Percentiles rank a stretch among this genome's conserved stretches.
Evolutionary conservation across 1,140 invertebrate species (phyloP).

Genomic region (Bradysia coprophila): DNA sequence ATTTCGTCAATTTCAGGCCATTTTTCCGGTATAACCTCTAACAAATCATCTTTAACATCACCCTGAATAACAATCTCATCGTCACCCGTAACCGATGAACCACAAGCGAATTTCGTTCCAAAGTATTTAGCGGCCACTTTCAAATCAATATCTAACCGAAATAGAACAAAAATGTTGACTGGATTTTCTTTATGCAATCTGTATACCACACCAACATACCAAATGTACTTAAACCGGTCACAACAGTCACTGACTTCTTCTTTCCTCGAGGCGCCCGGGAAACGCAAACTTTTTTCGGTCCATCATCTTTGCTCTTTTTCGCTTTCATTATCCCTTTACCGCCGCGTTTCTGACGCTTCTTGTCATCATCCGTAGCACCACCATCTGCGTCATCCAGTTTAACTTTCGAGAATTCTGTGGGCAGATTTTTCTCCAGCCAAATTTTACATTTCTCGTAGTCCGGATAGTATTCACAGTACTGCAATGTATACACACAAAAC

Average conservation of each 20-base stretch:
- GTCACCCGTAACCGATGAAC: constrained; percentile 93
- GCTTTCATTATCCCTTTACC: constrained; percentile 77
- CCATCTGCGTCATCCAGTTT: constrained; percentile 34
- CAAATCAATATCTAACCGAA: constrained; percentile 72
- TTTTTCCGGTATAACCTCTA: constrained; percentile 95
- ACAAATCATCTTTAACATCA: constrained; percentile 92
- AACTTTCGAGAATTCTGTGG: constrained; percentile 78
- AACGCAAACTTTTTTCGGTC: constrained; percentile 77
- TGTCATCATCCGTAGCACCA: constrained; percentile 41
- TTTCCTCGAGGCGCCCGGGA: constrained; percentile 89
- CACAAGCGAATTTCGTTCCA: constrained; percentile 94
- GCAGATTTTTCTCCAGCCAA: constrained; percentile 89
- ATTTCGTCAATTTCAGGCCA: constrained; percentile 57
- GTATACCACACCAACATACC: constrained; percentile 29
- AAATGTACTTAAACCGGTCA: constrained; percentile 73
- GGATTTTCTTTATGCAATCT: neutral
- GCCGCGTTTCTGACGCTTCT: constrained; percentile 81
- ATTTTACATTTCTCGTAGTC: constrained; percentile 94
- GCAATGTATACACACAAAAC: constrained; percentile 4
- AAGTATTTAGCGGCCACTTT: constrained; percentile 98
- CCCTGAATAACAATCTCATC: constrained; percentile 99
- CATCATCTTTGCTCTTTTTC: constrained; percentile 72
- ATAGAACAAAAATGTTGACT: constrained; percentile 10
- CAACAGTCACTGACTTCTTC: constrained; percentile 94
- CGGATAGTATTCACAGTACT: constrained; percentile 97